Base-by-base conservation (phyloP, 1,140 invertebrate species). In the Drosophila yakuba region DNA sequence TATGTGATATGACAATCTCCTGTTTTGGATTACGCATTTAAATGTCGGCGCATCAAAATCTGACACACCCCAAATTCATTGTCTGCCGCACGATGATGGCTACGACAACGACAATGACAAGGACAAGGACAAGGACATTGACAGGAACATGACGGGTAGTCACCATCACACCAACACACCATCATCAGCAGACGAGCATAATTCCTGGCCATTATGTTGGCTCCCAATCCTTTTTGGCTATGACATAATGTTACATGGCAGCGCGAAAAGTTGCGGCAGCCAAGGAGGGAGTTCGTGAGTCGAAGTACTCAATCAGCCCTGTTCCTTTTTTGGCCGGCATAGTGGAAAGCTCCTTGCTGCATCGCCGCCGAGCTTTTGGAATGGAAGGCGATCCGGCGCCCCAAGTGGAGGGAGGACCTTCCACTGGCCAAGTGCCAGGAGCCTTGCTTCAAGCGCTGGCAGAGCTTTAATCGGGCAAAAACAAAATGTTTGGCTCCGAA, bases 341-440 rank as follows among this genome's bases (percentile, higher is more conserved):
- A 36, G 17, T 36, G 11, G 17, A 39, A 59, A 82, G 77, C 76
- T 66, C 81, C 41, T 81, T 52, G 45, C 55, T 63, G 69, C 58
- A 85, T 62, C 48, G 64, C 11, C 38, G 25, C 23, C 23, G 38
- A 59, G 35, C 41, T 84, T 80, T 85, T 12, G 0, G 0, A 4
- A 51, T 15, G 35, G 48, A 39, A 15, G 11, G 36, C 36, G 36
- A 54, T 57, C 25, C 59, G 5, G 0, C 52, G 32, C 38, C 54
- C 11, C 0, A 17, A 2, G 1, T 12, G 35, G 54, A 48, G 59
- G 35, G 54, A 48, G 59, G 61, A 23, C 45, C 14, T 63, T 76
- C 61, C 72, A 79, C 35, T 78, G 68, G 78, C 43, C 82, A 85
- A 62, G 67, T 82, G 83, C 83, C 78, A 68, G 66, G 38, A 15